phyloP scores from a whole-genome alignment of 2,888 invertebrate species.

The Cryptophagus acutangulus region DNA sequence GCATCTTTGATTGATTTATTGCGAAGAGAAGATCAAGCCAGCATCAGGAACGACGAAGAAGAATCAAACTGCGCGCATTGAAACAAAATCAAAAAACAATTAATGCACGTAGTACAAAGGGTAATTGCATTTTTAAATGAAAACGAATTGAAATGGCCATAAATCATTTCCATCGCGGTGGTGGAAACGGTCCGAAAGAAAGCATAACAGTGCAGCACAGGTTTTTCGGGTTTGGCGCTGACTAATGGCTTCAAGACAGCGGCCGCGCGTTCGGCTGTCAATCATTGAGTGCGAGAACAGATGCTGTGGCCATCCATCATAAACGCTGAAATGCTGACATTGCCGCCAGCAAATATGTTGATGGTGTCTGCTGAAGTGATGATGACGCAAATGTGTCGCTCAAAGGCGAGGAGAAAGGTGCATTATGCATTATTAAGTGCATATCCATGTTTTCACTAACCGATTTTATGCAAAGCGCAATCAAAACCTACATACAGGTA shows the following conservation, averaged over 20 bases:
- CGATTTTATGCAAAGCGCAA: too few species aligned
- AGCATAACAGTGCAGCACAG: not conserved
- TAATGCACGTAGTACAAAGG: constrained; percentile 4
- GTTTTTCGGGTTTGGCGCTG: constrained; percentile 18
- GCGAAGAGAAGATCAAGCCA: constrained; percentile 12
- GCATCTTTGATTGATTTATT: constrained; percentile 8
- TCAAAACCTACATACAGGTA: too few species aligned
- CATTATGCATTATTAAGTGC: too few species aligned
- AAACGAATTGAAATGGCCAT: constrained; percentile 4
- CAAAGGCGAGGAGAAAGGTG: constrained; percentile 8
- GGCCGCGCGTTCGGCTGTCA: constrained; percentile 36
- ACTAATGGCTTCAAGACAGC: constrained; percentile 38
- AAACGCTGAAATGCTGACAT: constrained; percentile 24
- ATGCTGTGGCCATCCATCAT: constrained; percentile 32
- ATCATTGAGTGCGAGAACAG: constrained; percentile 35
- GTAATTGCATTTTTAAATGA: constrained; percentile 7
- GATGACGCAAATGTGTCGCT: constrained; percentile 12
- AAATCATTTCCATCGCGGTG: constrained; percentile 5
- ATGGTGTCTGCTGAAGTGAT: constrained; percentile 15
- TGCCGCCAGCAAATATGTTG: constrained; percentile 23
- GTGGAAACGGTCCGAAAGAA: too few species aligned
- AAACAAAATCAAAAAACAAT: constrained; percentile 7
- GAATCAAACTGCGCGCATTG: not conserved
- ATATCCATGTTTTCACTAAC: too few species aligned
- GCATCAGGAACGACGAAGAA: not conserved